Conservation (phyloP, 2,797 vertebrate species). For the Eremophila alpestris region DNA sequence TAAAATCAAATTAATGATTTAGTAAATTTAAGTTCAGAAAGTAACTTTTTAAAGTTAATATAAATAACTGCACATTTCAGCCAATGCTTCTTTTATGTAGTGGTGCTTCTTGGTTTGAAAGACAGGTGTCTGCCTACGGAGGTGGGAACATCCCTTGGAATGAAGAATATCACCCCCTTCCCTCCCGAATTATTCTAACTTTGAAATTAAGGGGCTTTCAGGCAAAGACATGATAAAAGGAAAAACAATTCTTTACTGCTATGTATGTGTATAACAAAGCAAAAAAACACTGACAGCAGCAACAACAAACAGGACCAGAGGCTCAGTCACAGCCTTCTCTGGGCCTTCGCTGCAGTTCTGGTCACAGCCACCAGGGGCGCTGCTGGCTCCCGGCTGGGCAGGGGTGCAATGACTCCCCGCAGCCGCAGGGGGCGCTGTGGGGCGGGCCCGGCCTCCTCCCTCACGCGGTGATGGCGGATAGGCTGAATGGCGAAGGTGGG, state of each 20-base stretch:
- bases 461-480: background rate
- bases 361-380: background rate
- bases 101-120: background rate
- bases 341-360: background rate
- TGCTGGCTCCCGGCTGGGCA: too few species aligned
- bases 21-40: background rate
- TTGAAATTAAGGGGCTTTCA: background rate
- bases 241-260: background rate
- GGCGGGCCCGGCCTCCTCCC: background rate
- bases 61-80: background rate
- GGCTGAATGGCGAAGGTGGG: too few species aligned
- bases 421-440: background rate
- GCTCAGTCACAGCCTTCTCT: too few species aligned
- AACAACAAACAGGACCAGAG: background rate
- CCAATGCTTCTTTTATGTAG: background rate
- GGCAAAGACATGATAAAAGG: background rate
- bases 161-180: background rate
- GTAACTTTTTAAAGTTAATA: background rate
- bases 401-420: too few species aligned
- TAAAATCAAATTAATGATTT: constrained; percentile 67
- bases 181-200: too few species aligned
- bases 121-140: background rate
- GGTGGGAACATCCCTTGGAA: too few species aligned
- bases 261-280: background rate
- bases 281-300: background rate